phyloP scores from a whole-genome alignment of 1,140 invertebrate species.

The Aphelinus certus region DNA sequence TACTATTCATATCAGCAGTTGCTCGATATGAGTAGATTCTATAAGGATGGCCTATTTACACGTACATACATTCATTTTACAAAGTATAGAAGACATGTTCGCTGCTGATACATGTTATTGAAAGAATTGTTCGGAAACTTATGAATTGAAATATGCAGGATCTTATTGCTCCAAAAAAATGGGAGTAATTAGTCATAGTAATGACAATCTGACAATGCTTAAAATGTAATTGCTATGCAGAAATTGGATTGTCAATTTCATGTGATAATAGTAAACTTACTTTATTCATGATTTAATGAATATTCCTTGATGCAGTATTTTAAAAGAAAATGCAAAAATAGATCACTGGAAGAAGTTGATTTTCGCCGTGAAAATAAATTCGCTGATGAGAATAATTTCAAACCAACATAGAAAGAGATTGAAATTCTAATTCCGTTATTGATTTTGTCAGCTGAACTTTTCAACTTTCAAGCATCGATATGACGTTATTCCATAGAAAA shows the following conservation, averaged over 20 bases:
- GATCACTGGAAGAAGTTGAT: neutral
- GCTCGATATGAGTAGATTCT: neutral
- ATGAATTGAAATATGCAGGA: neutral
- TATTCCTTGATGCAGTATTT: neutral
- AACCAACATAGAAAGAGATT: neutral
- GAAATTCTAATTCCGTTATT: neutral
- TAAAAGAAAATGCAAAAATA: slow-evolving; percentile 15
- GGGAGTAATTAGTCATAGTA: neutral
- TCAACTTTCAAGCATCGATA: neutral
- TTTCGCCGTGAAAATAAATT: neutral
- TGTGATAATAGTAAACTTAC: neutral
- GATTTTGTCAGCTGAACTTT: neutral
- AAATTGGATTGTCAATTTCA: neutral
- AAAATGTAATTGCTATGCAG: neutral
- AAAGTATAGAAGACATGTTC: neutral
- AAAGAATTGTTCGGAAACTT: no score
- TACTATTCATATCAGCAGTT: neutral
- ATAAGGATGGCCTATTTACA: neutral
- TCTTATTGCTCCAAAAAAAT: neutral
- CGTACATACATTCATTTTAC: neutral
- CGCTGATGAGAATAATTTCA: neutral
- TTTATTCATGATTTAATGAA: neutral
- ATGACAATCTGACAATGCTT: neutral
- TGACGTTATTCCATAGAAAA: neutral
- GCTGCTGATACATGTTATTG: neutral